phyloP scores from a whole-genome alignment of 2,888 invertebrate genomes.

The Mimas tiliae region DNA sequence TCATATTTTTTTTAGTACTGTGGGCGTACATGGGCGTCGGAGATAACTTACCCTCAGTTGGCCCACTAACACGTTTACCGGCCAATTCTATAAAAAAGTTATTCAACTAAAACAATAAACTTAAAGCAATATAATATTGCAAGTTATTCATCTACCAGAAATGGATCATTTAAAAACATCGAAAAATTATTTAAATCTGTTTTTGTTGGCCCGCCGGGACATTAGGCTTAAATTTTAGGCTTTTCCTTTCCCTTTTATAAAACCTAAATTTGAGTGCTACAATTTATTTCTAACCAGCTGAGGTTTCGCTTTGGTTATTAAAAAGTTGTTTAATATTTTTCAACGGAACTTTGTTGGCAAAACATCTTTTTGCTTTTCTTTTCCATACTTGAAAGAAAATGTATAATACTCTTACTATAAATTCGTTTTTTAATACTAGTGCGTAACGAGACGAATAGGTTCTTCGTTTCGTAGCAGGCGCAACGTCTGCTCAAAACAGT shows the following conservation, averaged over 20 bases:
- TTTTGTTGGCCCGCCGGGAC: constrained; percentile 4
- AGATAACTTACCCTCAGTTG: too few relatives aligned
- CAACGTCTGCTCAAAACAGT: too few relatives aligned
- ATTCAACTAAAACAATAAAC: too few relatives aligned
- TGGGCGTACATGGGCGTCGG: too few relatives aligned
- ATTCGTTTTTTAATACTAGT: background rate
- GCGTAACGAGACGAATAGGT: background rate
- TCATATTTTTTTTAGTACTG: too few relatives aligned
- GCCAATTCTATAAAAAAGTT: too few relatives aligned
- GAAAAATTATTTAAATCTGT: constrained; percentile 14
- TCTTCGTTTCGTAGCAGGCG: too few relatives aligned
- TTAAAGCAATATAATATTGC: background rate
- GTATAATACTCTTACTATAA: constrained; percentile 4
- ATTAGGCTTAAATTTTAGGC: constrained; percentile 11
- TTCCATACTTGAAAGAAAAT: constrained; percentile 11
- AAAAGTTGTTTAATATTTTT: constrained; percentile 19
- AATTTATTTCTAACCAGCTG: constrained; percentile 15
- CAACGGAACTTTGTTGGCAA: background rate
- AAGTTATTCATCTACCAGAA: background rate
- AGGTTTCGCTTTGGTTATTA: constrained; percentile 21
- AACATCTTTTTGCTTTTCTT: constrained; percentile 4
- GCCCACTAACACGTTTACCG: too few relatives aligned
- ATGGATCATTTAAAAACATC: constrained; percentile 12
- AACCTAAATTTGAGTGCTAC: constrained; percentile 20
- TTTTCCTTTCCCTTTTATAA: constrained; percentile 12